Percentiles rank a stretch among this genome's conserved stretches.
These are phyloP conservation scores for Salpingus planirostris DNA, from an alignment of 2,888 invertebrate genomes.

Conservation along the genomic window DNA sequence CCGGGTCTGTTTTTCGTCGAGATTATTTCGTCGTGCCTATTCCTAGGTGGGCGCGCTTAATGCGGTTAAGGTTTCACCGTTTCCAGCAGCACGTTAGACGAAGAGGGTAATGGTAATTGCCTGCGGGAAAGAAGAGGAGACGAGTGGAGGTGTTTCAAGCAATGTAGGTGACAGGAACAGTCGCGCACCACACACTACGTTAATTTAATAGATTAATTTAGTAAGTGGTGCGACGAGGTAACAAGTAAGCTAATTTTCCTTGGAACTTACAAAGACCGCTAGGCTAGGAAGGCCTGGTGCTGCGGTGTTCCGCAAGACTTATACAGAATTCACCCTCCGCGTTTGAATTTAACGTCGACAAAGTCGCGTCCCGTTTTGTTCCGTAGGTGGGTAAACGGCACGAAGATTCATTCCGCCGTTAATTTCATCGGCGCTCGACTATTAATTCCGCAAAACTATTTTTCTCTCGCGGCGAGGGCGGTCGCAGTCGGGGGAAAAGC, in stretches of 20 bases:
- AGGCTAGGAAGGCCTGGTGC: conserved; percentile 13
- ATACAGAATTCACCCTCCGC: conserved; percentile 18
- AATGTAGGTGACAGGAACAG: conserved; percentile 38
- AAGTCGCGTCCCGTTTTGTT: conserved; percentile 13
- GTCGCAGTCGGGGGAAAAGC: too few relatives aligned
- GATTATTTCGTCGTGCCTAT: too few relatives aligned
- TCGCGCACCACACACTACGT: conserved; percentile 40
- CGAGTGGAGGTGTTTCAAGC: conserved; percentile 14
- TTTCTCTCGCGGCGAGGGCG: too few relatives aligned
- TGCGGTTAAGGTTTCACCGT: too few relatives aligned
- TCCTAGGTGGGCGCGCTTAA: too few relatives aligned
- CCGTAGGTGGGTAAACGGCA: too few relatives aligned
- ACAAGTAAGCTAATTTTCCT: conserved; percentile 40
- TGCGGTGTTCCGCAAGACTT: conserved; percentile 19
- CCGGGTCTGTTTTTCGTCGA: too few relatives aligned
- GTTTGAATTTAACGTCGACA: conserved; percentile 15
- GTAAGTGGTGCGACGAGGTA: conserved; percentile 36
- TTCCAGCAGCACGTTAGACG: too few relatives aligned
- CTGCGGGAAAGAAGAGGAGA: too few relatives aligned
- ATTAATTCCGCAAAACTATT: too few relatives aligned
- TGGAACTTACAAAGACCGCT: conserved; percentile 25
- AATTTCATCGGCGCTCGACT: conserved; percentile 14
- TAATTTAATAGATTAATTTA: conserved; percentile 42
- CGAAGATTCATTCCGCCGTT: too few relatives aligned
- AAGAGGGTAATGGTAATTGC: too few relatives aligned